These are phyloP conservation scores for Petaurus breviceps DNA, from an alignment of 2,113 vertebrate species.

Conservation along the genomic window DNA sequence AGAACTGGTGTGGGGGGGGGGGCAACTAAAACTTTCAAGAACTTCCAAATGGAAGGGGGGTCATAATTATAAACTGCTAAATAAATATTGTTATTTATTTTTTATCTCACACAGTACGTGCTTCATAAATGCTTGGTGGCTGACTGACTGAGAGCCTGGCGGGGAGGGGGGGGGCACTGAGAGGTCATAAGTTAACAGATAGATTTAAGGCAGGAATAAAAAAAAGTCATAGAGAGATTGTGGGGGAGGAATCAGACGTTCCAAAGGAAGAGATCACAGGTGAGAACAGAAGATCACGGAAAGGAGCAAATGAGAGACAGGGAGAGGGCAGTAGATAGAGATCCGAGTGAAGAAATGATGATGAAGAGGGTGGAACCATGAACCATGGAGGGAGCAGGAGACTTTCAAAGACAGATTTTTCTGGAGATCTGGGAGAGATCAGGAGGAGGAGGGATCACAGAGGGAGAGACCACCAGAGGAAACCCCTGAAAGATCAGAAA, in stretches of 20 bases:
- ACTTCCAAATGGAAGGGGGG: background rate
- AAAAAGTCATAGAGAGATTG: background rate
- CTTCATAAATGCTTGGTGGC: background rate
- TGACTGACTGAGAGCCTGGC: background rate
- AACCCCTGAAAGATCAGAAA: background rate
- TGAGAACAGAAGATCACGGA: background rate
- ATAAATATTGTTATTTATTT: too few species aligned
- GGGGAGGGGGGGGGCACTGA: background rate
- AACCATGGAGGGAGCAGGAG: too few species aligned
- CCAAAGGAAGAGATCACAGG: background rate
- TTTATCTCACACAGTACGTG: background rate
- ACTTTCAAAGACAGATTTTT: background rate
- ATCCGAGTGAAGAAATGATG: background rate
- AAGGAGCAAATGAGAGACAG: background rate
- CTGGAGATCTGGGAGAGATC: background rate
- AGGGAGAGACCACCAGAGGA: too few species aligned
- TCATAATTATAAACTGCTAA: too few species aligned
- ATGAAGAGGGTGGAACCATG: too few species aligned
- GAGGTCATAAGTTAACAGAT: background rate
- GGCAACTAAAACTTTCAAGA: background rate
- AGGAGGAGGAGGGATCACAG: background rate
- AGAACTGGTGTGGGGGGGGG: accelerated
- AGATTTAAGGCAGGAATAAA: background rate
- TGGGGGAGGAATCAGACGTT: background rate
- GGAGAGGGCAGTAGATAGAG: background rate